Evolutionary conservation across 2,888 invertebrate species (phyloP).

Genomic region (Heteromurus nitidus): DNA sequence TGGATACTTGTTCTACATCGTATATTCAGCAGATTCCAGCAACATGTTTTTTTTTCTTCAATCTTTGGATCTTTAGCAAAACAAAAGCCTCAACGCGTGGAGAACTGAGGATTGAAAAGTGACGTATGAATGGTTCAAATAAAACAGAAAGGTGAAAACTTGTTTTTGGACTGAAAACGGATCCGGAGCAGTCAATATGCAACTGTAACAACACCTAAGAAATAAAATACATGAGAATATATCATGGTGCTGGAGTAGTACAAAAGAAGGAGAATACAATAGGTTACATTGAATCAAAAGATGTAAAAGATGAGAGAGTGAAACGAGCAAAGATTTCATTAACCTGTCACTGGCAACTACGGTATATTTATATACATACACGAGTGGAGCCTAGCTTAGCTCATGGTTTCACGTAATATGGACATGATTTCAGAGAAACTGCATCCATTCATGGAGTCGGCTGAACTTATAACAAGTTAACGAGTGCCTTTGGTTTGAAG

Average conservation of each 20-base stretch:
- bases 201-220: too few species aligned
- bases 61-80: not conserved
- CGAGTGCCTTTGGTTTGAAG: too few species aligned
- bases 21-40: not conserved
- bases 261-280: not conserved
- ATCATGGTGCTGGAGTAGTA: too few species aligned
- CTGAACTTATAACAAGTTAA: too few species aligned
- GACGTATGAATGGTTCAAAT: not conserved
- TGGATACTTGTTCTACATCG: too few species aligned
- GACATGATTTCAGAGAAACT: slow-evolving; percentile 63
- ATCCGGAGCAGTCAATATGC: too few species aligned
- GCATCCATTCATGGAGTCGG: slow-evolving; percentile 64
- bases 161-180: too few species aligned
- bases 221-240: too few species aligned
- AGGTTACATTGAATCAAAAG: not conserved
- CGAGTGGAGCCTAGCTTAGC: slow-evolving; percentile 22
- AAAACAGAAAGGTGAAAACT: not conserved
- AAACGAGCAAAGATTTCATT: slow-evolving; percentile 59
- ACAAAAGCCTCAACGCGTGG: not conserved
- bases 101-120: not conserved
- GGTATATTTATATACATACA: too few species aligned
- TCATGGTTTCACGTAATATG: slow-evolving; percentile 42
- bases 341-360: slow-evolving; percentile 59
- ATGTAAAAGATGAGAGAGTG: slow-evolving; percentile 29
- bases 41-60: not conserved